phyloP scores from a whole-genome alignment of 2,113 vertebrate genomes.

The Labeo catla region DNA sequence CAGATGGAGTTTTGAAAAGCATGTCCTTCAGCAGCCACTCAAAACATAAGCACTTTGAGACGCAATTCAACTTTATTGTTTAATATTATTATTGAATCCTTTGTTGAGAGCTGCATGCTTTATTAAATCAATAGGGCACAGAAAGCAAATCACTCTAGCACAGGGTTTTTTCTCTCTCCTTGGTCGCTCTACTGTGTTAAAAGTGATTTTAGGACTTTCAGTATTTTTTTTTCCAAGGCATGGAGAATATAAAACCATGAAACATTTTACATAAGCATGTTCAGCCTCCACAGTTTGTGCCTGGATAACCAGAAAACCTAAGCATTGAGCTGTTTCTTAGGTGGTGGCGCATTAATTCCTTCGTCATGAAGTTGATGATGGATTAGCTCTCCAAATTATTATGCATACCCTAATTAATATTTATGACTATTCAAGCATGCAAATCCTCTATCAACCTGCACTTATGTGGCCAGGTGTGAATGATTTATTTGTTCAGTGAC shows the following conservation, averaged over 20 bases:
- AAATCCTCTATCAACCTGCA: not conserved
- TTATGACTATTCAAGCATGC: not conserved
- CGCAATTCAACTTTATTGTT: constrained; percentile 9
- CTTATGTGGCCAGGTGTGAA: constrained; percentile 12
- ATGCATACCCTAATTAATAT: not conserved
- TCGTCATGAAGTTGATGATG: not conserved
- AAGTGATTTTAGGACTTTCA: not conserved
- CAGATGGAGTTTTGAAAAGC: not conserved
- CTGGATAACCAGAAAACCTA: not conserved
- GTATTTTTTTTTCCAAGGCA: not conserved
- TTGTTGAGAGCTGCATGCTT: not conserved
- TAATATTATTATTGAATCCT: constrained; percentile 22
- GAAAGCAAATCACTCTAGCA: not conserved
- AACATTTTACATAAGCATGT: not conserved
- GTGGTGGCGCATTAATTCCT: not conserved
- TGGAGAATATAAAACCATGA: not conserved
- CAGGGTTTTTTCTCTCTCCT: constrained; percentile 4
- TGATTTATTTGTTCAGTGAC: not conserved
- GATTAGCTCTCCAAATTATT: not conserved
- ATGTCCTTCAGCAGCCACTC: constrained; percentile 7
- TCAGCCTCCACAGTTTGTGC: not conserved
- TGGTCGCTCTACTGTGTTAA: not conserved
- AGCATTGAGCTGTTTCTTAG: not conserved
- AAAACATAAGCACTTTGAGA: not conserved
- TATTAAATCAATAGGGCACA: constrained; percentile 18